Conservation (phyloP, 92 coral and sea anemone species). For the Zoanthus solanderi region DNA sequence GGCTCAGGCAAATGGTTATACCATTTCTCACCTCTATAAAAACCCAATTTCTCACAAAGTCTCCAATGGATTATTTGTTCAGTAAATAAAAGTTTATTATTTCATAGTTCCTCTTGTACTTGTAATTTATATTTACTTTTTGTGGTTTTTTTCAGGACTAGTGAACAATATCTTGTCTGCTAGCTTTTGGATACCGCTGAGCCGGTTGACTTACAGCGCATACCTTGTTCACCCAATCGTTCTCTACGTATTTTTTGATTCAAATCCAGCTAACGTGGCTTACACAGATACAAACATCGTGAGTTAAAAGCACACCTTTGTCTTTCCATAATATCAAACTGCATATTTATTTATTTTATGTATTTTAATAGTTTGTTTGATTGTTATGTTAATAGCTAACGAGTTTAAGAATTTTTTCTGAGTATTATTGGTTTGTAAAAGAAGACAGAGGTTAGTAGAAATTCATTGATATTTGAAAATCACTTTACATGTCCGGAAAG, state of each 20-base stretch:
- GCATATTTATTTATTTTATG: background rate
- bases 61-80: too few species aligned
- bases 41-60: too few species aligned
- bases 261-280: constrained; percentile 33
- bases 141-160: constrained; percentile 7
- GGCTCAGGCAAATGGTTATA: too few species aligned
- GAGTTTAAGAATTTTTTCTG: too few species aligned
- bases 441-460: too few species aligned
- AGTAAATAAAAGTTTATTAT: too few species aligned
- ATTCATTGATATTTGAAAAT: too few species aligned
- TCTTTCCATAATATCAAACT: background rate
- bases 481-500: too few species aligned
- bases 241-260: constrained; percentile 14
- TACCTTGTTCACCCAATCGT: constrained; percentile 49
- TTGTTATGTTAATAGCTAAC: background rate
- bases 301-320: background rate
- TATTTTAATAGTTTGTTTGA: background rate
- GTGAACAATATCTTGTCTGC: constrained; percentile 50
- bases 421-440: too few species aligned
- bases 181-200: constrained; percentile 54
- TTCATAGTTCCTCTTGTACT: too few species aligned
- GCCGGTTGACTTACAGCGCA: constrained; percentile 57
- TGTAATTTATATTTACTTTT: too few species aligned
- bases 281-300: constrained; percentile 43
- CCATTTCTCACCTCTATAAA: too few species aligned